Base-by-base conservation (phyloP, 2,888 invertebrate species). In the Tubulanus polymorphus region DNA sequence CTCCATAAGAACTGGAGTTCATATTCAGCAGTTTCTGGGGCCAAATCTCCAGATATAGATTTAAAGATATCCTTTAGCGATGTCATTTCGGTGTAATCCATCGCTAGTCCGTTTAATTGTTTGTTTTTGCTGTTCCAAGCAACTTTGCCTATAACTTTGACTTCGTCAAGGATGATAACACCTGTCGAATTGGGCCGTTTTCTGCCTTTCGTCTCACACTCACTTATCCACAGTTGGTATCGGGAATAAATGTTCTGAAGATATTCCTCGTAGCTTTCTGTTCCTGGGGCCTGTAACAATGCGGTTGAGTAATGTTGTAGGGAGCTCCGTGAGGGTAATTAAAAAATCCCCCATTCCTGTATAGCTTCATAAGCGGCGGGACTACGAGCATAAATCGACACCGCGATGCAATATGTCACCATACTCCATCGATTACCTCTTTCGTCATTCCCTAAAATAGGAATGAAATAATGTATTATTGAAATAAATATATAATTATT, bases 141-240 rank as follows among this genome's bases (percentile, higher is more conserved):
- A 8, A 51, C 25, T 51, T 51, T 51, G 15, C 51, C 51, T 12
- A 51, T 23, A 6, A 51, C 51, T 20, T 45, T 51, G 8, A 51
- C 51, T 23, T 51, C 51, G 37, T 51, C 51, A 15, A 51, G 23
- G 12, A 51, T 51, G 8, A 51, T 30, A 8, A 51, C 51, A 51
- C 51, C 51, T 29, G 30, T 37, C n/a, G 12, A 18, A 26, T 18
- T 18, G n/a, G 51, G 51, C 37, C 6, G 8, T 6, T 26, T 30
- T 8, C 18, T 35, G 23, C 51, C 51, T 8, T 12, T 41, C n/a
- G 37, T n/a, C 15, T 15, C 20, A 6, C 8, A 8, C 23, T 51
- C 51, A 15, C 18, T 10, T 18, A 18, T 6, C 18, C 12, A 35
- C 15, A 20, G 15, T 15, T 51, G 6, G 37, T 51, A 51, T 12